phyloP scores from a whole-genome alignment of 2,888 invertebrate species.

The Folsomia manolachei region DNA sequence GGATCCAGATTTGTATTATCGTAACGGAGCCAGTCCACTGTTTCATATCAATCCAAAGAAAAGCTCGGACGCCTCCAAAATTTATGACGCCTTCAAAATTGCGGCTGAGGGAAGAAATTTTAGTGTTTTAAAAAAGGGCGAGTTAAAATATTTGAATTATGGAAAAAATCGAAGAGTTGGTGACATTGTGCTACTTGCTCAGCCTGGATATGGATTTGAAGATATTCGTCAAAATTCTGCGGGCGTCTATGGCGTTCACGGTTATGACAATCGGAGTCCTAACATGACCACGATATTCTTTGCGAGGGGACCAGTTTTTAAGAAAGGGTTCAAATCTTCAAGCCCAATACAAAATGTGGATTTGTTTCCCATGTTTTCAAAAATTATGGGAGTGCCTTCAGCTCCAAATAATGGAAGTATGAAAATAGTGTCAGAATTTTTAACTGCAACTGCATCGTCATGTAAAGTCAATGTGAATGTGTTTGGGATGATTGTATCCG shows the following conservation, averaged over 20 bases:
- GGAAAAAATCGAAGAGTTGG: constrained; percentile 63
- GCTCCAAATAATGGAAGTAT: constrained; percentile 59
- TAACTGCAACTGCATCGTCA: neutral
- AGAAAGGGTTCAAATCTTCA: constrained; percentile 45
- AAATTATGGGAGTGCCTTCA: constrained; percentile 60
- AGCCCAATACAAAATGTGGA: constrained; percentile 65
- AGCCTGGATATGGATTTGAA: constrained; percentile 63
- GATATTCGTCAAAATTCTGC: constrained; percentile 56
- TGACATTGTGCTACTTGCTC: constrained; percentile 64
- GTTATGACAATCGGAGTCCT: constrained; percentile 62
- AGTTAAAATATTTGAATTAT: constrained; percentile 64
- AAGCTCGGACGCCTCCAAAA: constrained; percentile 56
- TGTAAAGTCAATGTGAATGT: neutral
- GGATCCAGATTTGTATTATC: constrained; percentile 57
- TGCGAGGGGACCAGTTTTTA: constrained; percentile 66
- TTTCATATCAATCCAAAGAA: constrained; percentile 62
- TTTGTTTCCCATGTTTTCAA: constrained; percentile 64
- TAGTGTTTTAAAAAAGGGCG: constrained; percentile 61
- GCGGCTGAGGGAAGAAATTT: constrained; percentile 55
- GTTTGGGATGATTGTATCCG: neutral
- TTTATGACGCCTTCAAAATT: constrained; percentile 57
- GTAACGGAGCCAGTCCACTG: constrained; percentile 61
- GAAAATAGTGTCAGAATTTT: constrained; percentile 52
- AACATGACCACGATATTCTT: constrained; percentile 70
- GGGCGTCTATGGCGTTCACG: constrained; percentile 64